These are phyloP conservation scores for Mesitornis unicolor DNA, from an alignment of 2,113 vertebrate genomes.

Conservation along the genomic window DNA sequence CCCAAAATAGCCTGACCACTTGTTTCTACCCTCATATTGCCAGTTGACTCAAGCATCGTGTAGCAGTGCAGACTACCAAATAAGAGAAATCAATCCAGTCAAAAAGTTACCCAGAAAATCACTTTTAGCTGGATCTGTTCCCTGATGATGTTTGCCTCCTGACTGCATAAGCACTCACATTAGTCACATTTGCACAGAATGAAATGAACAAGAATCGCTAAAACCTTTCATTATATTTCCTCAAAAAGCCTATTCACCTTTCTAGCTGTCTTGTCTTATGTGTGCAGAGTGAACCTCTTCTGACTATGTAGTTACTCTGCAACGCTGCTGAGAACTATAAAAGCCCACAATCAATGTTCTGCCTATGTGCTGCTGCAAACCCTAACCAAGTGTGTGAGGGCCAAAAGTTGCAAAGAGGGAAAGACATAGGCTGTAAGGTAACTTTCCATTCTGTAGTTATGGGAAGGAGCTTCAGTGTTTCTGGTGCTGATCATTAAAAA, in stretches of 20 bases:
- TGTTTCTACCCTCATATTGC: background rate
- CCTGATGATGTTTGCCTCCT: background rate
- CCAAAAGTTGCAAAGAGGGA: background rate
- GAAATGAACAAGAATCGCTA: background rate
- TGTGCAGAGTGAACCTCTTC: background rate
- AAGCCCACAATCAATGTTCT: background rate
- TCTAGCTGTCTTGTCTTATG: accelerated
- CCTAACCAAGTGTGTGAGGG: background rate
- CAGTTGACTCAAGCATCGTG: background rate
- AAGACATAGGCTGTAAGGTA: background rate
- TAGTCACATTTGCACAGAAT: background rate
- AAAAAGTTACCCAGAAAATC: background rate
- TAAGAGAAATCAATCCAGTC: background rate
- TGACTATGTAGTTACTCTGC: background rate
- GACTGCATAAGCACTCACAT: background rate
- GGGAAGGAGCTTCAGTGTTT: background rate
- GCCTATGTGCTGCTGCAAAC: background rate
- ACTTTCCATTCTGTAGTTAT: background rate
- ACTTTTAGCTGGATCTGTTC: background rate
- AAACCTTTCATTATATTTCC: background rate
- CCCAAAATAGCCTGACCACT: background rate
- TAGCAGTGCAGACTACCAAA: background rate
- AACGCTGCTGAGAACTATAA: background rate
- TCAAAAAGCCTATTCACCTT: background rate
- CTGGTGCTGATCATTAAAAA: background rate